Evolutionary conservation across 2,888 invertebrate genomes (phyloP), one percentile per base, ranked within the genome.

Genomic region (Fissipunctia ypsillon): DNA sequence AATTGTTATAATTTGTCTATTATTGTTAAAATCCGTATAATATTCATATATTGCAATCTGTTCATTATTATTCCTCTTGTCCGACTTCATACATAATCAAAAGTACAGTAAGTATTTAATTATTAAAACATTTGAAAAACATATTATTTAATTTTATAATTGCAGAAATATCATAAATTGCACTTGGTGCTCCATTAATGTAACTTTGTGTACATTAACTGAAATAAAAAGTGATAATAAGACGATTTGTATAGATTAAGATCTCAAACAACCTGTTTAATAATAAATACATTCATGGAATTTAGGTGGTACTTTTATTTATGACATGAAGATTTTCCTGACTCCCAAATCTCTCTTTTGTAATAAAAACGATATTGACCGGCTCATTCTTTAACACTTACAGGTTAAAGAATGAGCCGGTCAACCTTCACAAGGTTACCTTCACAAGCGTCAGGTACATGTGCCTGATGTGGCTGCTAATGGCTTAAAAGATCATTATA

Each of bases 251-350:
- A 69, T 54, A 63, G 52, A 67, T 48, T 69, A 64, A 69, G 79
- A 74, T 69, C 69, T 69, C 57, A 65, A 57, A 43, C 19, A 35
- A 35, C 57, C 43, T 63, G 66, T 79, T 63, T 19, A 79, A 48
- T 67, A 65, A 74, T 63, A 68, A 74, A 79, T 52, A 63, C 41
- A 69, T 57, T 74, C 22, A 69, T 69, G 66, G 52, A 69, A 74
- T 63, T 35, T 16, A 63, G 63, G 3, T 12, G 4, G 50, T 38
- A 25, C 63, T 78, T 71, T 79, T 54, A 75, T 76, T 76, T 28
- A 64, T 50, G 14, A 3, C 16, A 22, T 7, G 7, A 48, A 6
- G 1, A 22, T 66, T 38, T 43, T 28, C 22, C 7, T 6, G 22
- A 56, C 7, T 28, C 35, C 14, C 1, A 38, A 54, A 38, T 54